Base-by-base conservation (phyloP, 2,888 invertebrate species). In the Melipona bicolor region DNA sequence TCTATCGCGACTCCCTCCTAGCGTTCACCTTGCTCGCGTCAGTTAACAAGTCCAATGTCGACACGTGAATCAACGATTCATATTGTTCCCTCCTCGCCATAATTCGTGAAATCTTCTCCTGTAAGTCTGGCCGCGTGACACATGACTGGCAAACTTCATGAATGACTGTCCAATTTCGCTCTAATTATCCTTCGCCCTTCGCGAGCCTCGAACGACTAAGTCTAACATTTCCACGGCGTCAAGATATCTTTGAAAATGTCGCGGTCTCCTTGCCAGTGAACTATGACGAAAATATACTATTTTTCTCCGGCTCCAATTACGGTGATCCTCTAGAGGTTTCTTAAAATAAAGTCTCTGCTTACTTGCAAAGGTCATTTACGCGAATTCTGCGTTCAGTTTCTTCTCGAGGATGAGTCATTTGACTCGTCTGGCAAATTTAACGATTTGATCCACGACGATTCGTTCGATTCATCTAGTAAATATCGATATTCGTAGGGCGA, bases 1-100 rank as follows among this genome's bases (percentile, higher is more conserved):
- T 88, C 81, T 61, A 32, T 68, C 79, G 80, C 56, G 75, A 73
- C 79, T 81, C 70, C 74, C 83, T 80, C 79, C 82, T 84, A 77
- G 72, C 83, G 75, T 76, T 54, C 87, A 71, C 65, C 52, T 64
- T 65, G 52, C 50, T 59, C n/a, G 15, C 69, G 73, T 75, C 73
- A 61, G 43, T 68, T 11, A 69, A 65, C 59, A 54, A 69, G 61
- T 62, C 50, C 79, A 59, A 70, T 69, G 71, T 82, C 70, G 61
- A 79, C 54, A 56, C 36, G 69, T 65, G 64, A 73, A 72, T 86
- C 82, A 67, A 19, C 74, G 11, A 27, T 49, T 50, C n/a, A 17
- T 32, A 52, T n/a, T 43, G 65, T 69, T 17, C 73, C 49, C 56
- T 21, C 11, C 74, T 80, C 68, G 70, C 73, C 83, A 78, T 76